Evolutionary conservation across 2,888 invertebrate species (phyloP), one percentile per base, ranked within the genome.

Genomic region (Cephus sareptanus): DNA sequence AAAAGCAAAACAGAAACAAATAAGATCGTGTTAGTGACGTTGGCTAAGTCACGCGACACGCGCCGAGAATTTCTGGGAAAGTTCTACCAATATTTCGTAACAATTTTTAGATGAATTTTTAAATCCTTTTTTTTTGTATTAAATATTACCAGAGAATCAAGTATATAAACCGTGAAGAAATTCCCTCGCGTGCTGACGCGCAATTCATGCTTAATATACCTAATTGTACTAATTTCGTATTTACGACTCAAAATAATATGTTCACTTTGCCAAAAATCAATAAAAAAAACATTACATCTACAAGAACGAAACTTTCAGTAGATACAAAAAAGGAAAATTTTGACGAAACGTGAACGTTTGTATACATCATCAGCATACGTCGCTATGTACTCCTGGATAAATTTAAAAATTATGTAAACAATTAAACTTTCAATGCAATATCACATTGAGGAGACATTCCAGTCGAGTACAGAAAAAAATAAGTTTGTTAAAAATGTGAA

Each of bases 1-100:
- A 91, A 92, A 91, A 91, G 93, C 93, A 92, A 91, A 92, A 92
- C 90, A 92, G 90, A 90, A 92, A 91, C 90, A 91, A 92, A 92
- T 92, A 88, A 91, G 91, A 92, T 81, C 81, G 90, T 90, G 91
- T 91, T 92, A 92, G 92, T 92, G 89, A 90, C 89, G 90, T 89
- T 77, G 76, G 77, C 73, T 76, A 79, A 79, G 79, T 56, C 23
- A 56, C 56, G 56, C 56, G 56, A 56, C 9, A 23, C 23, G 56
- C 56, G 56, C 9, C 23, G 56, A 56, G 23, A 23, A 56, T 56
- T 56, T 56, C 23, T 23, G 9, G 9, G 9, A 37, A 40, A 23
- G 56, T 56, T 23, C 23, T 23, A 56, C 23, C 2, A 9, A 56
- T 9, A 1, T 1, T 56, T 23, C 9, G 0, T 23, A 56, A 23